A percentile compares a stretch with the other conserved stretches of the same genome.
Conservation (phyloP, 2,797 vertebrate species). For the Rhabdomys pumilio region DNA sequence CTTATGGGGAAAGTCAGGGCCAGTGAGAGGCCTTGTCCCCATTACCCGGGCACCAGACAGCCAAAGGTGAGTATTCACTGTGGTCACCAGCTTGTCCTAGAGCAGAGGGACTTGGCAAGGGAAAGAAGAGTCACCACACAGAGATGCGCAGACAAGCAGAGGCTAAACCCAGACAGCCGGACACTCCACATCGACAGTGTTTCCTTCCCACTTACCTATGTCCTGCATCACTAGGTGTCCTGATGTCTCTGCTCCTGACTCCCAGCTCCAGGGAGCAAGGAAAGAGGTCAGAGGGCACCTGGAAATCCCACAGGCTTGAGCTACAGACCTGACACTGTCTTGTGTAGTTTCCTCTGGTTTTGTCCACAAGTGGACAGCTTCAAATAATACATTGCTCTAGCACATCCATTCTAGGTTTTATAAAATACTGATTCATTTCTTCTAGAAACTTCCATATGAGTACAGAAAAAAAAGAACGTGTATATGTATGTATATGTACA, state of each 20-base stretch:
- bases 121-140: too few species aligned
- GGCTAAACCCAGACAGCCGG: not conserved
- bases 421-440: not conserved
- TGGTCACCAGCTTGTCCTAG: not conserved
- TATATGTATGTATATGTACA: not conserved
- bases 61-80: too few species aligned
- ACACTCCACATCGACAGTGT: rapidly evolving
- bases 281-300: rapidly evolving
- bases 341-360: not conserved
- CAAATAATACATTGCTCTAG: not conserved
- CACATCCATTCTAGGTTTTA: not conserved
- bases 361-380: not conserved
- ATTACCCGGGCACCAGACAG: rapidly evolving
- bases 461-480: not conserved
- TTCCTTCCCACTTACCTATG: rapidly evolving
- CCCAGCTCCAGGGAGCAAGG: not conserved
- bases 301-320: not conserved
- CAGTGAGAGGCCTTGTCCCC: not conserved
- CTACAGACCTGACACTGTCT: rapidly evolving
- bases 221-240: not conserved
- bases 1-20: rapidly evolving
- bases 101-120: not conserved
- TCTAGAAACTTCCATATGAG: not conserved
- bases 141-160: not conserved
- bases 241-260: rapidly evolving